phyloP scores from a whole-genome alignment of 2,797 vertebrate genomes.

The Oryzias dopingdopingensis region DNA sequence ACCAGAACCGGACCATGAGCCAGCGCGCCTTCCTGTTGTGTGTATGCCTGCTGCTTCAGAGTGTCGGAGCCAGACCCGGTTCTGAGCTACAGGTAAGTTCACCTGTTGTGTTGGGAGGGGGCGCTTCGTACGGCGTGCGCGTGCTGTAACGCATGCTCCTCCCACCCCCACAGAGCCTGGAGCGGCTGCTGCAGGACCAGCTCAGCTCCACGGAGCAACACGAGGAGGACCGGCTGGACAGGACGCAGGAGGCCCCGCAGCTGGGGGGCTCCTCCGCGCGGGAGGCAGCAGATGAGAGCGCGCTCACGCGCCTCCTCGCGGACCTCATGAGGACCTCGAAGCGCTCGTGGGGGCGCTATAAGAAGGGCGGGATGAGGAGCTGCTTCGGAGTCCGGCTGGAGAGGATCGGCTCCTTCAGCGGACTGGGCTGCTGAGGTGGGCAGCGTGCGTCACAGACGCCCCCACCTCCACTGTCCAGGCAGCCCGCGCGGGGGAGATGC shows the following conservation, averaged over 20 bases:
- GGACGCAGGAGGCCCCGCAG: constrained; percentile 2
- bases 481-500: no score
- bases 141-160: no score
- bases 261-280: constrained; percentile 50
- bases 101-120: neutral
- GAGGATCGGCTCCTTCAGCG: constrained; percentile 81
- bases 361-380: constrained; percentile 78
- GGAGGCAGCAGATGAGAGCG: constrained; percentile 1
- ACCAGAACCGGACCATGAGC: constrained; percentile 31
- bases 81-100: constrained; percentile 71
- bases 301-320: constrained; percentile 61
- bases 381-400: constrained; percentile 81
- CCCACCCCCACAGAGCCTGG: constrained; percentile 56
- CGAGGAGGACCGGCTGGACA: no score
- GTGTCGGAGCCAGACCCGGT: constrained; percentile 54
- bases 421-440: constrained; percentile 74
- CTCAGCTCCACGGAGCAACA: constrained; percentile 8
- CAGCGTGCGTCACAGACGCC: no score
- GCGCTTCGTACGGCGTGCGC: no score
- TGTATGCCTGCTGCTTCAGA: constrained; percentile 56
- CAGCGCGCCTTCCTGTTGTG: constrained; percentile 48
- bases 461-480: no score
- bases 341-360: constrained; percentile 76
- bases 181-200: constrained; percentile 68
- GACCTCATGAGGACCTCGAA: constrained; percentile 74